These are phyloP conservation scores for Xenopus tropicalis DNA, from an alignment of 2,113 vertebrate genomes.

Conservation along the genomic window UCB_Xtro_10.0 CM004443.2:59215001-59215500, in stretches of 20 bases:
- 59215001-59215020: too few species aligned
- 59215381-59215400: background rate
- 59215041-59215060: too few species aligned
- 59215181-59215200: constrained; percentile 63
- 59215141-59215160: too few species aligned
- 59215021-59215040: too few species aligned
- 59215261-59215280: constrained; percentile 67
- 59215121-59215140: too few species aligned
- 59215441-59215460: constrained; percentile 77
- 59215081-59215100: too few species aligned
- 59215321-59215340: constrained; percentile 62
- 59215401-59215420: background rate
- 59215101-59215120: too few species aligned
- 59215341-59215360: background rate
- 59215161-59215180: background rate
- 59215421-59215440: constrained; percentile 70
- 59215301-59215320: constrained; percentile 78
- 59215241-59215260: constrained; percentile 63
- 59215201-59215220: constrained; percentile 71
- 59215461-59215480: constrained; percentile 80
- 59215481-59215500: constrained; percentile 74
- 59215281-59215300: constrained; percentile 71
- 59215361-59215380: background rate
- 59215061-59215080: too few species aligned
- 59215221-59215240: constrained; percentile 68